phyloP scores from a whole-genome alignment of 2,888 invertebrate species.

The Ypsolopha sequella region DNA sequence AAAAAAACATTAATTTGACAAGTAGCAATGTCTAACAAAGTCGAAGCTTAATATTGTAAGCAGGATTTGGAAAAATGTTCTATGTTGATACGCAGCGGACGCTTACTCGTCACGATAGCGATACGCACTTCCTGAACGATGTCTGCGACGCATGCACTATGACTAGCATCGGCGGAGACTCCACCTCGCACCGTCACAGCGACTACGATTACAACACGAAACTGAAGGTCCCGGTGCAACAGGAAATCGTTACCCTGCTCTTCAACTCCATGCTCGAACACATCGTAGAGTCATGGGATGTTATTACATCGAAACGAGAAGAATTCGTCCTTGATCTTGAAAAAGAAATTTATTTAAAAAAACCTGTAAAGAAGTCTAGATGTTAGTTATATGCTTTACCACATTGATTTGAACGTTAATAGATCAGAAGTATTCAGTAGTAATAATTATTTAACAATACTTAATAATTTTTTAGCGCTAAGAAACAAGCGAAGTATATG shows the following conservation, averaged over 20 bases:
- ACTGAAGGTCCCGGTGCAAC: constrained; percentile 28
- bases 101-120: constrained; percentile 49
- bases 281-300: constrained; percentile 50
- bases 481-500: too few species aligned
- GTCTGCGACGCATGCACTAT: constrained; percentile 6
- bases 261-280: constrained; percentile 50
- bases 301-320: constrained; percentile 15
- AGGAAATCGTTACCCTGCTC: constrained; percentile 40
- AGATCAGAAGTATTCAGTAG: too few species aligned
- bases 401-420: too few species aligned
- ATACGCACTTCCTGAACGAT: constrained; percentile 25
- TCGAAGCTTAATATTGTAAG: not conserved
- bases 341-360: not conserved
- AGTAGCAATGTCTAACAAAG: not conserved
- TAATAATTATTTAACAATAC: too few species aligned
- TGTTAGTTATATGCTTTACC: too few species aligned
- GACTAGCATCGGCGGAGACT: constrained; percentile 16
- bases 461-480: too few species aligned
- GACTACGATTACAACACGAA: not conserved
- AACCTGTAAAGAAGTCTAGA: too few species aligned
- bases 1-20: not conserved
- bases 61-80: constrained; percentile 26
- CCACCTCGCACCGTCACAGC: constrained; percentile 23
- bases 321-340: not conserved
- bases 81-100: constrained; percentile 48